Conservation (phyloP, 2,888 invertebrate species). For the Marronus borbonicus region DNA sequence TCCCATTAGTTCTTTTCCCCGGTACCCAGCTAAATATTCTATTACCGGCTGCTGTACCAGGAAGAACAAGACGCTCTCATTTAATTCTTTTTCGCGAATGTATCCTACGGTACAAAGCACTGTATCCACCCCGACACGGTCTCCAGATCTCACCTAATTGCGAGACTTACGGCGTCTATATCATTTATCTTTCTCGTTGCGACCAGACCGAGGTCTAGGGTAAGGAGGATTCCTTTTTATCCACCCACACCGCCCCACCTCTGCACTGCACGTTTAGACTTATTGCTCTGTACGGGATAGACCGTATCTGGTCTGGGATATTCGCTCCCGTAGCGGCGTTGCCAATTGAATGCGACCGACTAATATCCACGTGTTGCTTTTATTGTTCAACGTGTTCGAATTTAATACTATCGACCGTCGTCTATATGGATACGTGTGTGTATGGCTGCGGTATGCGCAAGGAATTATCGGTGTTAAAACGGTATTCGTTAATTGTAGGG, state of each 20-base stretch:
- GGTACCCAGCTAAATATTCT: too few relatives aligned
- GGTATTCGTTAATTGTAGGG: background rate
- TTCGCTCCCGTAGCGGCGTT: background rate
- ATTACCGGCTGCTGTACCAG: too few relatives aligned
- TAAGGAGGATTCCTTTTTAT: background rate
- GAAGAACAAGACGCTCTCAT: too few relatives aligned
- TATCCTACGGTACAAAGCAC: too few relatives aligned
- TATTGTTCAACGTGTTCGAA: constrained; percentile 7
- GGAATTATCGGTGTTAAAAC: constrained; percentile 1
- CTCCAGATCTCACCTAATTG: constrained; percentile 10
- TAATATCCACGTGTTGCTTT: constrained; percentile 3
- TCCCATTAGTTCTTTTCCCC: too few relatives aligned
- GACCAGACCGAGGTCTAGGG: background rate
- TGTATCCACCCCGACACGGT: background rate
- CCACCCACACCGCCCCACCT: background rate
- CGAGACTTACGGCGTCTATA: constrained; percentile 3
- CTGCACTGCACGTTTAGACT: constrained; percentile 3
- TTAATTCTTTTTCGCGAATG: too few relatives aligned
- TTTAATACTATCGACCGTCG: background rate
- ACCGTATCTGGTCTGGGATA: constrained; percentile 1
- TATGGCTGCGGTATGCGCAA: background rate
- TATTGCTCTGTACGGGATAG: background rate
- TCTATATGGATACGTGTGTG: background rate
- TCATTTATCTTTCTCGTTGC: constrained; percentile 8
- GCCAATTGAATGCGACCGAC: background rate